Base-by-base conservation (phyloP, 2,113 vertebrate genomes). In the Prinia subflava region DNA sequence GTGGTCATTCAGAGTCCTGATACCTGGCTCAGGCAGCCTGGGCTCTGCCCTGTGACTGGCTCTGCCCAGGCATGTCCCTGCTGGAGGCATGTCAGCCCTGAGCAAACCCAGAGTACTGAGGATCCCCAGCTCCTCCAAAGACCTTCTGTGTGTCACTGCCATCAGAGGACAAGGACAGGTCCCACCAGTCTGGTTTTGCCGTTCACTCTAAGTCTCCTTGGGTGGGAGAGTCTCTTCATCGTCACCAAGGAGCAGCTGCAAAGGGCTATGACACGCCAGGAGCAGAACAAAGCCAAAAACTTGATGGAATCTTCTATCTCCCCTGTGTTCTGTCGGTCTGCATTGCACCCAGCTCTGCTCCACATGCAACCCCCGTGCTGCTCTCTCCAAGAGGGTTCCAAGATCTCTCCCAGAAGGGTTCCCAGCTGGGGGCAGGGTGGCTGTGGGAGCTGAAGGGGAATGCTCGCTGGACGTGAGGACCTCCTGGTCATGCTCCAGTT, bases 391-490 rank as follows among this genome's bases (percentile, higher is more conserved):
- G 39, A 39, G 9, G n/a, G n/a, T n/a, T n/a, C n/a, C n/a, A n/a
- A 39, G 39, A 9, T 11, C 39, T 39, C 39, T 39, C 39, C 39
- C 11, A 15, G 11, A 41, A 35, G 33, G 25, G 16, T 7, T 71
- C 30, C 35, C 21, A 50, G 6, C 15, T 41, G 7, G 7, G 14
- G 1, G 0, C 5, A 42, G 28, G 8, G 8, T 13, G 7, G 13
- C 33, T 56, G 7, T 16, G 13, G 21, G 33, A 19, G 12, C 56
- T 92, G 47, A 63, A 33, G 24, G 5, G 8, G 25, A 21, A 7
- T 68, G 18, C 7, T 47, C 0, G 0, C 9, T 27, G 47, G 28
- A 60, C 49, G 14, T 37, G 24, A n/a, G 16, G 7, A 25, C 6
- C 9, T 56, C 12, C 42, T 74, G 21, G 14, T 41, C 20, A 4